A percentile compares a stretch with the other conserved stretches of the same genome.
Conservation (phyloP, 2,888 invertebrate genomes). For the Coelogynopora nodosa region DNA sequence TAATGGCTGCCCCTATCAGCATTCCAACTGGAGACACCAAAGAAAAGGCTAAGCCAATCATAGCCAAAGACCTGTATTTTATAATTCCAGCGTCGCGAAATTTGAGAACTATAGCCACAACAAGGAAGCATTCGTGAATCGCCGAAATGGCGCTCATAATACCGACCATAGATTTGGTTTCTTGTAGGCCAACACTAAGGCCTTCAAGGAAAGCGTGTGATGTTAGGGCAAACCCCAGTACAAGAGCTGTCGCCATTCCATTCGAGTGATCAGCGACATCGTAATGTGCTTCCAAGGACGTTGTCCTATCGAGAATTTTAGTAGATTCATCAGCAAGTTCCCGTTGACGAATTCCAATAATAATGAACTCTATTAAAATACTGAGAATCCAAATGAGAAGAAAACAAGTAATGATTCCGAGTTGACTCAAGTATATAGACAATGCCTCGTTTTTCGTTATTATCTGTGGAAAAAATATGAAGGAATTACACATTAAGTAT, state of each 20-base stretch:
- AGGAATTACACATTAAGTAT: too few relatives aligned
- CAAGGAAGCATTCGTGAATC: neutral
- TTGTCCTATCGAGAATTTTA: neutral
- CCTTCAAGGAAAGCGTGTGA: neutral
- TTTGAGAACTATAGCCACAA: neutral
- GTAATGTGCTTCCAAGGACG: neutral
- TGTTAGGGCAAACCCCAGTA: neutral
- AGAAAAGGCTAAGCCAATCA: neutral
- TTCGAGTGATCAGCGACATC: neutral
- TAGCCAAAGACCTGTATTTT: neutral
- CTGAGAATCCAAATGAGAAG: neutral
- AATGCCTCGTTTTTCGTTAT: neutral
- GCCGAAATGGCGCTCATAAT: neutral
- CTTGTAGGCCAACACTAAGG: neutral
- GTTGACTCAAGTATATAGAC: neutral
- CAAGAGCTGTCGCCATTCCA: neutral
- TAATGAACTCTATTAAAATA: neutral
- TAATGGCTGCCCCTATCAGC: neutral
- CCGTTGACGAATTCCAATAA: neutral
- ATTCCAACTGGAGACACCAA: neutral
- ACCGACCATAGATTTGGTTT: neutral
- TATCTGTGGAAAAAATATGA: neutral
- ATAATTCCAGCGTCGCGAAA: neutral
- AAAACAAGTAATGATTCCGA: neutral
- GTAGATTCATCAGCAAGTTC: neutral